Conservation (phyloP, 2,888 invertebrate species). For the Serripes groenlandicus region DNA sequence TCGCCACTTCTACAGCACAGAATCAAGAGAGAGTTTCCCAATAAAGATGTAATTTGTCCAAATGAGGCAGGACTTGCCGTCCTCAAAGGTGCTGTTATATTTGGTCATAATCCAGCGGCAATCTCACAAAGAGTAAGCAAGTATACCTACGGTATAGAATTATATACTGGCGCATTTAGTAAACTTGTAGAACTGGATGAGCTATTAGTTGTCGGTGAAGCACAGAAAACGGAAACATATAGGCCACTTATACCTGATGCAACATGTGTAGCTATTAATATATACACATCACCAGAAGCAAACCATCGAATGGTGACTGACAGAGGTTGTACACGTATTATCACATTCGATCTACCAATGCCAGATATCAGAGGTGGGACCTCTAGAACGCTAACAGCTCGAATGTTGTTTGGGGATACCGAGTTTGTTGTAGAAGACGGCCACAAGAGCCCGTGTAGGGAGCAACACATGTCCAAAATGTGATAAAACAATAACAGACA, state of each 20-base stretch:
- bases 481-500: too few relatives aligned
- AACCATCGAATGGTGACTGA: not conserved
- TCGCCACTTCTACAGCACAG: not conserved
- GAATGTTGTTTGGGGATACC: slow-evolving; percentile 4
- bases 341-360: not conserved
- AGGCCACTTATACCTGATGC: not conserved
- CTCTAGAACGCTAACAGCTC: not conserved
- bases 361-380: slow-evolving; percentile 1
- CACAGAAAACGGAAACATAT: slow-evolving; percentile 4
- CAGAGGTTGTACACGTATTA: not conserved
- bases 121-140: slow-evolving; percentile 8
- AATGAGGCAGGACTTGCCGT: slow-evolving; percentile 19
- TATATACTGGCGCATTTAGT: not conserved
- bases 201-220: not conserved
- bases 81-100: slow-evolving; percentile 2
- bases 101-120: slow-evolving; percentile 1
- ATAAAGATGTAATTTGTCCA: slow-evolving; percentile 4
- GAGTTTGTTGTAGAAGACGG: slow-evolving; percentile 12
- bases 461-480: too few relatives aligned
- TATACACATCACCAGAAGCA: not conserved
- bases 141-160: not conserved
- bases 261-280: not conserved
- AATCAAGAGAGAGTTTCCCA: not conserved
- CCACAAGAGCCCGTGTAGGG: too few relatives aligned
- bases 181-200: slow-evolving; percentile 6